Percentiles rank a stretch among this genome's conserved stretches.
These are phyloP conservation scores for western clawed frog (Xenopus tropicalis) DNA, from an alignment of 2,113 vertebrate species.

Conservation along the genomic window DNA sequence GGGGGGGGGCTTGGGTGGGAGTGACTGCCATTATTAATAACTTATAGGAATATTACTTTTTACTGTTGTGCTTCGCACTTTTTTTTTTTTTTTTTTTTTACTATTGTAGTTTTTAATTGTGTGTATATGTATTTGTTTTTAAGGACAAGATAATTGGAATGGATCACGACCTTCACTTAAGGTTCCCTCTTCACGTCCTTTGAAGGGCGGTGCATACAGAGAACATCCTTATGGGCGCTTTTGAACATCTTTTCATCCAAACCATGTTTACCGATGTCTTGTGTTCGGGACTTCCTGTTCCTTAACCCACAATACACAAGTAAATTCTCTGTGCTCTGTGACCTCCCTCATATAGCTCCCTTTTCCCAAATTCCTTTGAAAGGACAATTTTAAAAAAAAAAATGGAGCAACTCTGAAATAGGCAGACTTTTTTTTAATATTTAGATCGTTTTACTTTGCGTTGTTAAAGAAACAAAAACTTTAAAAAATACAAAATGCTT, in stretches of 20 bases:
- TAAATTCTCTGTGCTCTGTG: constrained; percentile 85
- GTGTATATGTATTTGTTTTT: no score
- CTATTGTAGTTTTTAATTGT: no score
- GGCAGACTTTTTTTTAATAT: constrained; percentile 60
- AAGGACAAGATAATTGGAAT: constrained; percentile 93
- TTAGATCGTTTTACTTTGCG: constrained; percentile 61
- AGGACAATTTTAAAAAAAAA: constrained; percentile 59
- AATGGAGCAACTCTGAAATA: constrained; percentile 59
- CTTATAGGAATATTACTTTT: no score
- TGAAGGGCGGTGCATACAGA: constrained; percentile 85
- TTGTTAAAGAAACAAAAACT: constrained; percentile 68
- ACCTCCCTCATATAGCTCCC: constrained; percentile 68
- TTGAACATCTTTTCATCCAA: constrained; percentile 69
- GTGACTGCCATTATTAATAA: no score
- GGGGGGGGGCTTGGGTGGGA: no score
- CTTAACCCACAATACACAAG: constrained; percentile 86
- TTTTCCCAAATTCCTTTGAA: constrained; percentile 73
- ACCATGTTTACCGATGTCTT: constrained; percentile 82
- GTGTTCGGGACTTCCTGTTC: constrained; percentile 86
- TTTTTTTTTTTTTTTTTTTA: no score
- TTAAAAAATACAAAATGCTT: constrained; percentile 57
- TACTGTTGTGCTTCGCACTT: no score
- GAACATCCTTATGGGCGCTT: constrained; percentile 92
- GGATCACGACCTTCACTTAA: constrained; percentile 79
- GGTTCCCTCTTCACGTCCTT: constrained; percentile 71